Evolutionary conservation across 2,113 vertebrate genomes (phyloP).

Genomic region (Myiopsitta monachus): DNA sequence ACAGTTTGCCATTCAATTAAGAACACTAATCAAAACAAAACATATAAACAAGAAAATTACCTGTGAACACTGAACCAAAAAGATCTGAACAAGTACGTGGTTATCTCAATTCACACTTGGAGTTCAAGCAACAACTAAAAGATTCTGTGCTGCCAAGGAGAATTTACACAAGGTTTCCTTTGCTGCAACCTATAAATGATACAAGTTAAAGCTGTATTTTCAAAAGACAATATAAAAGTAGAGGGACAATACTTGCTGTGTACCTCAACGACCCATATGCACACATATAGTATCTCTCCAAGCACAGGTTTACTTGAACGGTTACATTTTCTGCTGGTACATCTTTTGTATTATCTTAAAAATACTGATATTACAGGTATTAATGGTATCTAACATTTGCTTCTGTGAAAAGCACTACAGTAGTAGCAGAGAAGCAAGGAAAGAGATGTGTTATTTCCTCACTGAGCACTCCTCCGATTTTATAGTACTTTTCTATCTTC

Average conservation of each 20-base stretch:
- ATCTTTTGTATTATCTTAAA: not conserved
- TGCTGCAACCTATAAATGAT: not conserved
- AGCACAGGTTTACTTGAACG: not conserved
- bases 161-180: not conserved
- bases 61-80: not conserved
- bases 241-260: not conserved
- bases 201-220: not conserved
- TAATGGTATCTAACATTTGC: not conserved
- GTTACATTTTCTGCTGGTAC: not conserved
- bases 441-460: not conserved
- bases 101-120: not conserved
- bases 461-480: not conserved
- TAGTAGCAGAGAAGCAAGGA: not conserved
- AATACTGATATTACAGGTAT: not conserved
- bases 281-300: not conserved
- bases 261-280: not conserved
- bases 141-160: not conserved
- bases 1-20: not conserved
- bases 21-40: not conserved
- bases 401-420: not conserved
- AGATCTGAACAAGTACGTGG: rapidly evolving
- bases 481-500: not conserved
- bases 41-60: not conserved
- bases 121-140: not conserved
- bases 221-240: not conserved